Base-by-base conservation (phyloP, 2,797 vertebrate genomes). In the Acrossocheilus wenchowensis region DNA sequence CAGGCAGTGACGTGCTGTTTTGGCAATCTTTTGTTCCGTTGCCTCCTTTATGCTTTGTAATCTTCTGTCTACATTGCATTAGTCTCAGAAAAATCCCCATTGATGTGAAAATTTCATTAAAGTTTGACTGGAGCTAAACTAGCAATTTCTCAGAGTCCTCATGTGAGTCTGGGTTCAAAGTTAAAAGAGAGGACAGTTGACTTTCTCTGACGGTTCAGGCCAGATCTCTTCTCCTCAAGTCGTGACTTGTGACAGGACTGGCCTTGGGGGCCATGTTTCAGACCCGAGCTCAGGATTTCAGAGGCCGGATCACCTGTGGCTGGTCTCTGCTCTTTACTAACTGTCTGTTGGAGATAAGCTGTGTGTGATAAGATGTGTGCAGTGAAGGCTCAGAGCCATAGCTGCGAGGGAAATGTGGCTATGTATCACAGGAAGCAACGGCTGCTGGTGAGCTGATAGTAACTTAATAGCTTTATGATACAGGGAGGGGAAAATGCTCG, bases 331-430 rank as follows among this genome's bases (percentile, higher is more conserved):
- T 91, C 89, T 93, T 93, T 85, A 91, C 92, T 93, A 93, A 94
- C 94, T 93, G 94, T 94, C 93, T 92, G 90, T 91, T 87, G 83
- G 87, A 93, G 94, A 95, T 95, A 95, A 95, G 93, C 92, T 87
- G 85, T 87, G 9, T 82, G 91, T 92, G 95, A 96, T 96, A 95
- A 94, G 93, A 90, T 89, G 91, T 91, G 90, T 82, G 82, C 52
- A 19, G 78, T 54, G 57, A 66, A 93, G 91, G 91, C 91, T 89
- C 88, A 90, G 92, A 92, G 92, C 92, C 90, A 87, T 91, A 90
- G 91, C 93, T 93, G 87, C 87, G 88, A 93, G 92, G 92, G 91
- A 93, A 94, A 93, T 91, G 84, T 94, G 92, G 94, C 93, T 93
- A 92, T 94, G 92, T 93, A 92, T 94, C 91, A 90, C 91, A 90